These are phyloP conservation scores for Polietes domitor DNA, from an alignment of 2,888 invertebrate genomes.

Conservation along the genomic window DNA sequence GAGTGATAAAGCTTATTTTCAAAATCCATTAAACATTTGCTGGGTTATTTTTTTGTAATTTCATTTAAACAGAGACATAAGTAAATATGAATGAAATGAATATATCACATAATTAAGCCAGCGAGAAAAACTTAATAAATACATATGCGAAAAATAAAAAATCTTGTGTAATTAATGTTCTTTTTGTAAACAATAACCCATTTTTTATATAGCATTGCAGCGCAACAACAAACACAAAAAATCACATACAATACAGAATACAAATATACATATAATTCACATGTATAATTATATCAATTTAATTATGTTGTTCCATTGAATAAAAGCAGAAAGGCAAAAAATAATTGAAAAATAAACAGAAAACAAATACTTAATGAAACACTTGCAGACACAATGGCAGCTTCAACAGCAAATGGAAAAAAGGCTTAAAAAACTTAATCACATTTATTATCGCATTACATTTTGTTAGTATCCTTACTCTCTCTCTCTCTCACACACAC, in stretches of 20 bases:
- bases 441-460: slow-evolving; percentile 26
- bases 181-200: slow-evolving; percentile 38
- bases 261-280: slow-evolving; percentile 34
- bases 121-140: background rate
- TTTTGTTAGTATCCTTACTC: slow-evolving; percentile 67
- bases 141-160: slow-evolving; percentile 5
- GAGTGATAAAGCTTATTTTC: background rate
- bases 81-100: slow-evolving; percentile 20
- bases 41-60: slow-evolving; percentile 1
- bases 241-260: slow-evolving; percentile 12
- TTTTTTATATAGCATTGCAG: slow-evolving; percentile 46
- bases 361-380: slow-evolving; percentile 28
- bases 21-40: background rate
- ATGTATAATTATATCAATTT: slow-evolving; percentile 54
- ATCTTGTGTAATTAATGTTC: slow-evolving; percentile 34
- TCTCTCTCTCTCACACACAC: slow-evolving; percentile 25
- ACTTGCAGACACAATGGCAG: slow-evolving; percentile 27
- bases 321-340: background rate
- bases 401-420: background rate
- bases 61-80: slow-evolving; percentile 14
- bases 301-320: slow-evolving; percentile 59
- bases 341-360: slow-evolving; percentile 20
- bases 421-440: slow-evolving; percentile 36
- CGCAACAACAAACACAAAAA: slow-evolving; percentile 5
- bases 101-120: slow-evolving; percentile 16